Conservation (phyloP, 2,113 vertebrate genomes). For the Hippocampus mohnikei region DNA sequence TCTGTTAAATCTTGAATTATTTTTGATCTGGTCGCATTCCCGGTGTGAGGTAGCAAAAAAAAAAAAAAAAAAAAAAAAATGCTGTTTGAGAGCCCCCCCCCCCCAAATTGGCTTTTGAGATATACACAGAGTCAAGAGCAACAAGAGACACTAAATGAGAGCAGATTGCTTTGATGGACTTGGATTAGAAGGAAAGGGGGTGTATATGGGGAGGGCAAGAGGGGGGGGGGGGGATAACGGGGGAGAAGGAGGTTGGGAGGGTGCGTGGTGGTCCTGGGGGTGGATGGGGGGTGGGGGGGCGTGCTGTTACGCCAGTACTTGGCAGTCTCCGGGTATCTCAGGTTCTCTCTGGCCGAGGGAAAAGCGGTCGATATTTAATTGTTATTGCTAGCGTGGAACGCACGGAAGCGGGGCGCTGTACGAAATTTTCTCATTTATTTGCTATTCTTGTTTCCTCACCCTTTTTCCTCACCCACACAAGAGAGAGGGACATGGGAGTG, state of each 20-base stretch:
- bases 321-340: slow-evolving; percentile 83
- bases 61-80: slow-evolving; percentile 42
- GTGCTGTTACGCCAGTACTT: slow-evolving; percentile 72
- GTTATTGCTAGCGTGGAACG: slow-evolving; percentile 88
- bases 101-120: slow-evolving; percentile 61
- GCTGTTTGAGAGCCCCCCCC: slow-evolving; percentile 40
- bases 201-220: slow-evolving; percentile 52
- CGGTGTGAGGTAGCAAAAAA: slow-evolving; percentile 56
- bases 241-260: slow-evolving; percentile 40
- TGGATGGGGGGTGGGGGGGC: slow-evolving; percentile 57
- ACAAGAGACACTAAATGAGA: slow-evolving; percentile 73
- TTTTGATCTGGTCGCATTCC: slow-evolving; percentile 63
- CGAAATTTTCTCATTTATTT: slow-evolving; percentile 88
- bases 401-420: slow-evolving; percentile 81
- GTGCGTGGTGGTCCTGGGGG: slow-evolving; percentile 19
- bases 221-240: slow-evolving; percentile 60
- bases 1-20: slow-evolving; percentile 54
- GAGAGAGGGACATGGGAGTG: slow-evolving; percentile 23
- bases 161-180: slow-evolving; percentile 72
- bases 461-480: slow-evolving; percentile 52
- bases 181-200: slow-evolving; percentile 68
- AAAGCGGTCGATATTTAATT: slow-evolving; percentile 90
- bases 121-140: slow-evolving; percentile 60
- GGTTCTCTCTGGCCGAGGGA: slow-evolving; percentile 79
- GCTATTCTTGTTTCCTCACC: slow-evolving; percentile 83